phyloP scores from a whole-genome alignment of 2,888 invertebrate genomes.

The Leistus spinibarbis region DNA sequence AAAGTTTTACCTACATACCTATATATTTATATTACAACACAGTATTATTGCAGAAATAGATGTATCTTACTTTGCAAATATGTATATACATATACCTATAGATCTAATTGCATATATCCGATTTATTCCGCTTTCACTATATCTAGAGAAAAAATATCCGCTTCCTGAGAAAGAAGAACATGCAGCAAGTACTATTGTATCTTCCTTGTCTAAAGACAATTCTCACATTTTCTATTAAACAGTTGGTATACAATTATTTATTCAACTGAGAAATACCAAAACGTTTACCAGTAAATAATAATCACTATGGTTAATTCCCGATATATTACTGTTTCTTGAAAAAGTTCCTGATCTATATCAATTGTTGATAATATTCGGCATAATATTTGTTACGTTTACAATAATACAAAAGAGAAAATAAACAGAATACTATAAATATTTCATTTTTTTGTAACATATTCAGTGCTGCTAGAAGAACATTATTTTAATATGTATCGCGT shows the following conservation, averaged over 20 bases:
- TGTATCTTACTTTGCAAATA: constrained; percentile 7
- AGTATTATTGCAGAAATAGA: constrained; percentile 8
- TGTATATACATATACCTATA: neutral
- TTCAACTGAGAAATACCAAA: neutral
- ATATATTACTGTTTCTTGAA: too few relatives aligned
- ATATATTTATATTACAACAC: constrained; percentile 8
- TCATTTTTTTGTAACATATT: too few relatives aligned
- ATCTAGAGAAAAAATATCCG: constrained; percentile 1
- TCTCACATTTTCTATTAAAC: neutral
- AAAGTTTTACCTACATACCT: neutral
- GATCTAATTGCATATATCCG: constrained; percentile 16
- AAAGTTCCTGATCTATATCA: too few relatives aligned
- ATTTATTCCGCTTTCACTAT: constrained; percentile 8
- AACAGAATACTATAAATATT: too few relatives aligned
- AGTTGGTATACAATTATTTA: neutral
- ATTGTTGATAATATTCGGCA: too few relatives aligned
- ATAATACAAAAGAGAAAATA: too few relatives aligned
- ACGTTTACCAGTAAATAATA: neutral
- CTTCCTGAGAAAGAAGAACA: constrained; percentile 5
- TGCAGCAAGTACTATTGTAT: neutral
- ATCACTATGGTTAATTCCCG: neutral
- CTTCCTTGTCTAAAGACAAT: neutral
- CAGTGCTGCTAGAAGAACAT: too few relatives aligned
- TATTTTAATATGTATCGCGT: too few relatives aligned
- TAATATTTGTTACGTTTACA: too few relatives aligned